Conservation (phyloP, 23 tunicate genomes). For the Halocynthia aurantium region DNA sequence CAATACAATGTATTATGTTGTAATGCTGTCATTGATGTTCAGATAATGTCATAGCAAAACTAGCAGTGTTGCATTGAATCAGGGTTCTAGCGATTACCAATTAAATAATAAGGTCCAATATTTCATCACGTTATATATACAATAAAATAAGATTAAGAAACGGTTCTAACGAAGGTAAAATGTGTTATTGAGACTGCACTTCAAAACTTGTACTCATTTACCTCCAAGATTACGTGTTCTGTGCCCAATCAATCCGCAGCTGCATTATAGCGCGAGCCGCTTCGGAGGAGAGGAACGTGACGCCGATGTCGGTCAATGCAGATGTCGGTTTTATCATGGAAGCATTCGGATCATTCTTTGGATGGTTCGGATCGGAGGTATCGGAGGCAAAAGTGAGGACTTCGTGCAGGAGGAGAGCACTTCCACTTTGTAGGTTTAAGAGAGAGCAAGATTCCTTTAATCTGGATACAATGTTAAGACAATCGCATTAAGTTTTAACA, state of each 20-base stretch:
- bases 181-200: too few relatives aligned
- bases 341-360: conserved; percentile 17
- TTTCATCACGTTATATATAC: too few relatives aligned
- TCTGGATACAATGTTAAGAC: conserved; percentile 18
- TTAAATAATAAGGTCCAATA: too few relatives aligned
- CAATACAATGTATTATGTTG: too few relatives aligned
- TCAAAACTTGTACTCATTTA: too few relatives aligned
- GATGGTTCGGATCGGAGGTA: background rate
- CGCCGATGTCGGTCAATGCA: conserved; percentile 45
- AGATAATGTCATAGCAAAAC: too few relatives aligned
- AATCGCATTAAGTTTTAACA: too few relatives aligned
- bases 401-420: conserved; percentile 67
- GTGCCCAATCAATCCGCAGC: conserved; percentile 60
- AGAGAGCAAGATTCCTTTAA: conserved; percentile 72
- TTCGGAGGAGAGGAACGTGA: conserved; percentile 25
- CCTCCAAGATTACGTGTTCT: conserved; percentile 2
- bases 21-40: too few relatives aligned
- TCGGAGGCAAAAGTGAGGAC: conserved; percentile 5
- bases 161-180: too few relatives aligned
- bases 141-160: too few relatives aligned
- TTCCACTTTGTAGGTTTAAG: conserved; percentile 66
- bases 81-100: too few relatives aligned
- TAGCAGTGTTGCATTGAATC: too few relatives aligned
- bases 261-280: conserved; percentile 32
- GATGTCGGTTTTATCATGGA: conserved; percentile 18